phyloP scores from a whole-genome alignment of 2,797 vertebrate species.

The Petrocephalus sullivani region DNA sequence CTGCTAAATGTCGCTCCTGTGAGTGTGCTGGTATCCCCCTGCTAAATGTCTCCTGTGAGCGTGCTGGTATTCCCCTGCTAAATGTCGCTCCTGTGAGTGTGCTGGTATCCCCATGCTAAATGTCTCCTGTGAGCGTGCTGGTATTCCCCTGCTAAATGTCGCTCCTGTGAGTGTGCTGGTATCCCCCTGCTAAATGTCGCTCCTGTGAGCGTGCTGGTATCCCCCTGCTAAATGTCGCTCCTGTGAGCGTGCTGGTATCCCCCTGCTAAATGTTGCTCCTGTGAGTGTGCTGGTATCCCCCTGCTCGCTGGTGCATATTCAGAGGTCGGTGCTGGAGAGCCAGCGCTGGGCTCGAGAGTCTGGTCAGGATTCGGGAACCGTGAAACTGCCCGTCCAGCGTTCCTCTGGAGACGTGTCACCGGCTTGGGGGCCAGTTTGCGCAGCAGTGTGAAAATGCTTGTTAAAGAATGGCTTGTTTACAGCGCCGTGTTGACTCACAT shows the following conservation, averaged over 20 bases:
- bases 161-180: too few relatives aligned
- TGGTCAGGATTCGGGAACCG: not conserved
- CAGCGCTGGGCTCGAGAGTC: not conserved
- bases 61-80: not conserved
- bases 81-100: not conserved
- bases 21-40: too few relatives aligned
- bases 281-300: not conserved
- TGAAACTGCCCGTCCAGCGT: not conserved
- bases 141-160: not conserved
- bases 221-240: too few relatives aligned
- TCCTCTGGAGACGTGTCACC: not conserved
- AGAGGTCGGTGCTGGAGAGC: not conserved
- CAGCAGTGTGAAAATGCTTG: not conserved
- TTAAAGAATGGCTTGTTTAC: conserved; percentile 2
- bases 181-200: too few relatives aligned
- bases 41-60: not conserved
- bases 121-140: not conserved
- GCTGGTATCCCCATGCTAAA: not conserved
- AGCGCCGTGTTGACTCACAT: not conserved
- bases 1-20: too few relatives aligned
- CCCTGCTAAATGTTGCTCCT: not conserved
- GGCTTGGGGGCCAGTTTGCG: not conserved
- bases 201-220: too few relatives aligned
- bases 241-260: too few relatives aligned
- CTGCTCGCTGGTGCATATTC: not conserved